A percentile compares a stretch with the other conserved stretches of the same genome.
Conservation (phyloP, 2,888 invertebrate genomes). For the Amphipyra berbera region DNA sequence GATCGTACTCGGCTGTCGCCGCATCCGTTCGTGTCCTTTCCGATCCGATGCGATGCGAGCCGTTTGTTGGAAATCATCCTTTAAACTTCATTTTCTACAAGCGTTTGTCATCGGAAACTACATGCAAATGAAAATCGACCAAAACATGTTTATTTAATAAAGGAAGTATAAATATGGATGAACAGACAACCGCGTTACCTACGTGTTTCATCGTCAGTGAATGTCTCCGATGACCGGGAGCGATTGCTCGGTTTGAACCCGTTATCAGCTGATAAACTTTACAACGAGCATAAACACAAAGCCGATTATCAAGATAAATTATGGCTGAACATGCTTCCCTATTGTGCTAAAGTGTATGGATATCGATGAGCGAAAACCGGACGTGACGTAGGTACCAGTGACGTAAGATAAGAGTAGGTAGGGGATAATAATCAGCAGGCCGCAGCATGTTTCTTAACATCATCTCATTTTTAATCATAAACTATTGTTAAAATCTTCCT, state of each 20-base stretch:
- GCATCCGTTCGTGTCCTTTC: no score
- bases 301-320: slow-evolving; percentile 26
- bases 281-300: slow-evolving; percentile 21
- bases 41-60: no score
- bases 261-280: slow-evolving; percentile 25
- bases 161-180: slow-evolving; percentile 17
- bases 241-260: slow-evolving; percentile 25
- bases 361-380: slow-evolving; percentile 28
- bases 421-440: neutral
- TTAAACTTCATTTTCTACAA: no score
- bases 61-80: no score
- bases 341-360: slow-evolving; percentile 24
- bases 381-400: slow-evolving; percentile 23
- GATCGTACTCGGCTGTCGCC: no score
- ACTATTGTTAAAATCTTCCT: no score
- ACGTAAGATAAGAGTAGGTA: slow-evolving; percentile 7
- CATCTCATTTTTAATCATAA: no score
- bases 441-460: no score
- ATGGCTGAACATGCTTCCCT: slow-evolving; percentile 30
- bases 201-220: neutral
- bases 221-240: slow-evolving; percentile 30
- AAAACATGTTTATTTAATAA: slow-evolving; percentile 7
- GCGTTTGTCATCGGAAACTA: no score
- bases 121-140: neutral
- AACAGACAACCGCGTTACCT: neutral